phyloP scores from a whole-genome alignment of 2,113 vertebrate genomes.

The Brachypteracias leptosomus region DNA sequence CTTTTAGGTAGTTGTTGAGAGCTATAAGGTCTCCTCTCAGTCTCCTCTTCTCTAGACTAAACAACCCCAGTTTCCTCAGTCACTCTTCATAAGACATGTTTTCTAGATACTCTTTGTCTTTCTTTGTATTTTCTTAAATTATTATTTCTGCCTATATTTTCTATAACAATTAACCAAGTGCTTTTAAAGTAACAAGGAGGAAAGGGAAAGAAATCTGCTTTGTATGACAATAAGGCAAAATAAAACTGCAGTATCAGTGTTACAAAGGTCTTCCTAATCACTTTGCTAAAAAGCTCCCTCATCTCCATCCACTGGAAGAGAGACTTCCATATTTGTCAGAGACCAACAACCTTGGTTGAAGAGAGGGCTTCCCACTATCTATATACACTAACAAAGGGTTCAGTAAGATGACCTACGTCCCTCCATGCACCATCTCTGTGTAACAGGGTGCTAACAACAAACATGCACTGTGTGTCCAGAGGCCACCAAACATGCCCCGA shows the following conservation, averaged over 20 bases:
- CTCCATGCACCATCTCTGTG: fast-evolving
- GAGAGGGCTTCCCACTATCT: not conserved
- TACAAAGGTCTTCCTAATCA: not conserved
- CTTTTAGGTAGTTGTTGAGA: too few relatives aligned
- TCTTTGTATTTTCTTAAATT: too few relatives aligned
- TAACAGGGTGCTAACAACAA: not conserved
- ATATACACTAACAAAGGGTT: not conserved
- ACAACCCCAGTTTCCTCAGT: too few relatives aligned
- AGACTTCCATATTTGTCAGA: not conserved
- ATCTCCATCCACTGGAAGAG: not conserved
- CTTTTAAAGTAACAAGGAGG: not conserved
- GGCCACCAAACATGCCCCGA: fast-evolving
- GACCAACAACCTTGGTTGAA: not conserved
- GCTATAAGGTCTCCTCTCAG: too few relatives aligned
- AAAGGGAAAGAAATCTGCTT: not conserved
- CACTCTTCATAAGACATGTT: too few relatives aligned
- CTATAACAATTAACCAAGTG: not conserved
- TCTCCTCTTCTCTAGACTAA: too few relatives aligned
- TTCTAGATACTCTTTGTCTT: too few relatives aligned
- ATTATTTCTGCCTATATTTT: not conserved
- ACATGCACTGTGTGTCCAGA: not conserved
- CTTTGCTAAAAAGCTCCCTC: fast-evolving
- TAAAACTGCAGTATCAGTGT: not conserved
- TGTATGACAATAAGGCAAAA: not conserved
- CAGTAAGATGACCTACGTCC: not conserved